phyloP scores from a whole-genome alignment of 1,140 invertebrate species.

The Caenorhabditis tropicalis region DNA sequence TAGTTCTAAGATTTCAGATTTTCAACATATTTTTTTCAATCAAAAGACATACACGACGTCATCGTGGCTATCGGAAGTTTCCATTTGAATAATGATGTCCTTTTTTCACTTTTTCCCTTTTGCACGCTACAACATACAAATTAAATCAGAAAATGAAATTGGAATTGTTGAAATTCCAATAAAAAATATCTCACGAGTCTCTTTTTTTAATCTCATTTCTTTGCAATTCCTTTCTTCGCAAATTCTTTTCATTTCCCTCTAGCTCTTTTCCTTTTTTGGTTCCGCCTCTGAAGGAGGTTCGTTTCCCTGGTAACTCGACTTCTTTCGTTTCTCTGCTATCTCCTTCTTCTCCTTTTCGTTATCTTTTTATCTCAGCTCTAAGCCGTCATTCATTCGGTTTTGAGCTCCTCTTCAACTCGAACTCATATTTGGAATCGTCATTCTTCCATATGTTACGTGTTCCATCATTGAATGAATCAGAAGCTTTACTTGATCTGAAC shows the following conservation, averaged over 20 bases:
- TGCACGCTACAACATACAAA: background rate
- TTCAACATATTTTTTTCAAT: background rate
- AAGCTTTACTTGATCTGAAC: background rate
- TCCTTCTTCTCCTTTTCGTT: background rate
- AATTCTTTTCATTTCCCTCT: background rate
- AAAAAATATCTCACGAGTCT: background rate
- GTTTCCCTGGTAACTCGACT: background rate
- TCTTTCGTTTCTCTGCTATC: background rate
- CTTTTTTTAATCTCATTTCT: background rate
- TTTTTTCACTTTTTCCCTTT: background rate
- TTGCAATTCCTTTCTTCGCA: background rate
- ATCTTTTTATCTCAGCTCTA: background rate
- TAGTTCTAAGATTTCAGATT: background rate
- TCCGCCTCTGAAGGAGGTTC: slow-evolving; percentile 6
- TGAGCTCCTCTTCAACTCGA: background rate
- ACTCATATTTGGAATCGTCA: background rate
- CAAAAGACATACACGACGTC: background rate
- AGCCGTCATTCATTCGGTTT: slow-evolving; percentile 17
- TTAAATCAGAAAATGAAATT: background rate
- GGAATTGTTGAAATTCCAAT: background rate
- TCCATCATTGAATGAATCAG: slow-evolving; percentile 11
- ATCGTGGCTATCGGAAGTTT: background rate
- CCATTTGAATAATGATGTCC: background rate
- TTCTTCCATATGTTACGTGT: background rate
- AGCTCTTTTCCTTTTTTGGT: background rate